phyloP scores from a whole-genome alignment of 2,113 vertebrate genomes.

The Alexandromys fortis region DNA sequence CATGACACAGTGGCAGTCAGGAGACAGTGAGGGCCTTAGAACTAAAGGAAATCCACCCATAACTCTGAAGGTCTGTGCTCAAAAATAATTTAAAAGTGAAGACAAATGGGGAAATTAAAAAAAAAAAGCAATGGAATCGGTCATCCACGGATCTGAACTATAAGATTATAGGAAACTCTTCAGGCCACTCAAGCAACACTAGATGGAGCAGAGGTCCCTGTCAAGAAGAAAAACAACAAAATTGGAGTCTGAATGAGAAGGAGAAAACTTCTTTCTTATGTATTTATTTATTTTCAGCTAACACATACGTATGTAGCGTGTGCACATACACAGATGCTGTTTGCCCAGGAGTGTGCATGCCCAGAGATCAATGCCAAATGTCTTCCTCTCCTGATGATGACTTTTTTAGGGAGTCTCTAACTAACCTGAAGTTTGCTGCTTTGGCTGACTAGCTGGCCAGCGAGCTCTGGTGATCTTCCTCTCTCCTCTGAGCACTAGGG shows the following conservation, averaged over 20 bases:
- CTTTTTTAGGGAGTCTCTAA: not conserved
- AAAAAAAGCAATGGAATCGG: not conserved
- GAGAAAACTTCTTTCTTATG: not conserved
- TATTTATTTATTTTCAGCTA: not conserved
- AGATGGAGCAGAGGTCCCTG: not conserved
- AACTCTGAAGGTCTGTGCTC: not conserved
- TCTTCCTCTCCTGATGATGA: not conserved
- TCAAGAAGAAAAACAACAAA: not conserved
- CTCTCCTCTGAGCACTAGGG: not conserved
- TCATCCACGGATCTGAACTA: not conserved
- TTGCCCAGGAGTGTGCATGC: not conserved
- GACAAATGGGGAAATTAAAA: not conserved
- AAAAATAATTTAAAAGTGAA: slow-evolving; percentile 2
- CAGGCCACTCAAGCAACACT: not conserved
- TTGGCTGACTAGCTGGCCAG: not conserved
- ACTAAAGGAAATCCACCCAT: not conserved
- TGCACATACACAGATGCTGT: not conserved
- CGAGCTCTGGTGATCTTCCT: not conserved
- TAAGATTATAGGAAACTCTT: not conserved
- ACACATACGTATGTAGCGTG: not conserved
- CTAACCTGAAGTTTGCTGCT: not conserved
- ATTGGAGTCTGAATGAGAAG: not conserved
- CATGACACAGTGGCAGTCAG: not conserved
- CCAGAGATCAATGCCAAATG: not conserved
- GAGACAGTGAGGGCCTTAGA: not conserved